phyloP scores from a whole-genome alignment of 2,888 invertebrate species.

The Odontomyia ornata region DNA sequence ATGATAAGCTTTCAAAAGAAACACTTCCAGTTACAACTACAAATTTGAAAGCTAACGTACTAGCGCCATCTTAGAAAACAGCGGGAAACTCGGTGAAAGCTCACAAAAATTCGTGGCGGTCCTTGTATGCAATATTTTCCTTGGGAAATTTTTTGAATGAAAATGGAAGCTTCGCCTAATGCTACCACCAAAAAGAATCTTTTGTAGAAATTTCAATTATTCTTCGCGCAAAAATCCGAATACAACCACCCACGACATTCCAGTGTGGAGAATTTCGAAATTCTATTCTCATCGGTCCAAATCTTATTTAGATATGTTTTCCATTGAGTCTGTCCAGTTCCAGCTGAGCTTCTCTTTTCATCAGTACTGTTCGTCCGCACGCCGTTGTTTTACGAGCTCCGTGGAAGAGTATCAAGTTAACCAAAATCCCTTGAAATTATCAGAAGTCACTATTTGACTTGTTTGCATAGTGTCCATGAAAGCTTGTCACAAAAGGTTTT shows the following conservation, averaged over 20 bases:
- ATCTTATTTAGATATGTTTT: conserved; percentile 17
- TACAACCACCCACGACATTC: conserved; percentile 31
- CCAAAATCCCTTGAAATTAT: neutral
- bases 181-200: neutral
- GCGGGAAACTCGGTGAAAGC: too few species aligned
- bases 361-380: conserved; percentile 18
- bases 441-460: too few species aligned
- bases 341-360: conserved; percentile 36
- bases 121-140: too few species aligned
- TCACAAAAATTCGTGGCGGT: too few species aligned
- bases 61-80: too few species aligned
- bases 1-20: too few species aligned
- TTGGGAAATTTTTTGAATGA: too few species aligned
- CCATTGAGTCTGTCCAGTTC: conserved; percentile 38
- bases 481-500: too few species aligned
- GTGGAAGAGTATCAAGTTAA: neutral
- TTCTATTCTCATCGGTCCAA: conserved; percentile 24
- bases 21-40: too few species aligned
- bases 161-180: neutral
- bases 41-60: too few species aligned
- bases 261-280: conserved; percentile 33
- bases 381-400: neutral
- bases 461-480: too few species aligned
- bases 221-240: neutral
- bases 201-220: neutral